phyloP scores from a whole-genome alignment of 2,797 vertebrate genomes.

The Paramormyrops hopkinsi region DNA sequence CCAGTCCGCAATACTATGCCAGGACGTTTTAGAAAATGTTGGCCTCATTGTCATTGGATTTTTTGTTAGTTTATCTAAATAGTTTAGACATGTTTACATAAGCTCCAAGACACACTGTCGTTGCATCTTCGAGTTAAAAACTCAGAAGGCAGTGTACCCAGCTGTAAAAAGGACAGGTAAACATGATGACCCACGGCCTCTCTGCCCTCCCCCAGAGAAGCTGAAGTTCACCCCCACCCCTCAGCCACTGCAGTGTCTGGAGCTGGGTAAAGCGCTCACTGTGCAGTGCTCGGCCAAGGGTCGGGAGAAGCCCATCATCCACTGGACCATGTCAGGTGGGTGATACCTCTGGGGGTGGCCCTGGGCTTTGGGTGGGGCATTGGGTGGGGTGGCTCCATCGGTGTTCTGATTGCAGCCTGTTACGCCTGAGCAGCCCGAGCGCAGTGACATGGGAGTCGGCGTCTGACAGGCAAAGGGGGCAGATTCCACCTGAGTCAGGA shows the following conservation, averaged over 20 bases:
- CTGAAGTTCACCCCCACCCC: constrained; percentile 93
- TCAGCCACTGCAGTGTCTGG: constrained; percentile 83
- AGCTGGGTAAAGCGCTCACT: constrained; percentile 80
- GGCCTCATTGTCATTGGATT: neutral
- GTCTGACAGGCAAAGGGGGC: neutral
- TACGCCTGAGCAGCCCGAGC: neutral
- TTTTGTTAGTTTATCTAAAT: neutral
- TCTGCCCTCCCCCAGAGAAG: constrained; percentile 69
- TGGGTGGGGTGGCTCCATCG: neutral
- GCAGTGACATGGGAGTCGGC: neutral
- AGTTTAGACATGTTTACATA: neutral
- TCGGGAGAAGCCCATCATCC: constrained; percentile 76
- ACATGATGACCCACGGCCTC: neutral
- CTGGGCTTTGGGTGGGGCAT: neutral
- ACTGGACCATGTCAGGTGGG: constrained; percentile 85
- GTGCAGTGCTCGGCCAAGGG: constrained; percentile 89
- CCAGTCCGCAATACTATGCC: neutral
- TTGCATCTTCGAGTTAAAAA: neutral
- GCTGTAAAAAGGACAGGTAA: neutral
- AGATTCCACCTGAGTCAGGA: neutral
- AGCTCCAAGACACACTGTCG: neutral
- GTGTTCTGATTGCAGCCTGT: neutral
- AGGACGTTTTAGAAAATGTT: neutral
- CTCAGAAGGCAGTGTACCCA: neutral
- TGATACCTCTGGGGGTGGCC: neutral